Evolutionary conservation across 2,888 invertebrate species (phyloP), one percentile per base, ranked within the genome.

Genomic region (Oxystoma pomonae): DNA sequence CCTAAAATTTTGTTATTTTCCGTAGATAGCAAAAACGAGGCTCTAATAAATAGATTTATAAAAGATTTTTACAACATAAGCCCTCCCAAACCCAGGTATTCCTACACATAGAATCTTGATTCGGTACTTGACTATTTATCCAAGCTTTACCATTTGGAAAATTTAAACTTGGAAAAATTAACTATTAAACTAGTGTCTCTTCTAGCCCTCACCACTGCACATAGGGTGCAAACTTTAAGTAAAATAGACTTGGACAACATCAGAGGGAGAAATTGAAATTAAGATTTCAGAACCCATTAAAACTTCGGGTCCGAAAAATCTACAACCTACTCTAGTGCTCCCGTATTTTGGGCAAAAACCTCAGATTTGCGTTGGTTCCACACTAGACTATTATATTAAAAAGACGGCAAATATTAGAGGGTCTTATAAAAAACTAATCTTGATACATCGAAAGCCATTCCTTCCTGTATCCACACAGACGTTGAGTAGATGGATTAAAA

Each of bases 11-110:
- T n/a, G n/a, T n/a, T n/a, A n/a, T 62, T 18, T 35, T 16, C 35
- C 9, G 20, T 18, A 22, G 16, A 55, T 7, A 16, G 20, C 12
- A 63, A 20, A 2, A 59, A 67, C 12, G 62, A 71, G 58, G 9
- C 60, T 1, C 51, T 63, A 22, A 63, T 73, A 2, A 67, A 67
- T 59, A 55, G 70, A 21, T 71, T 73, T 55, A 55, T 73, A 9
- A 71, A 68, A 59, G 70, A 70, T n/a, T 58, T 68, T 12, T 65
- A 59, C 16, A 72, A 71, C 50, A n/a, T 68, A 1, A 68, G 67
- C 58, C 71, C 70, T 1, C 56, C 68, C 1, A 59, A 9, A 16
- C 69, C 70, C 0, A 72, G 69, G 63, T 73, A 72, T 62, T 64
- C 67, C 1, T 50, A 52, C 1, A 70, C 67, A 1, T 74, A 71